A percentile compares a stretch with the other conserved stretches of the same genome.
phyloP scores from a whole-genome alignment of 1,140 invertebrate species.

The Bathynomus jamesi region DNA sequence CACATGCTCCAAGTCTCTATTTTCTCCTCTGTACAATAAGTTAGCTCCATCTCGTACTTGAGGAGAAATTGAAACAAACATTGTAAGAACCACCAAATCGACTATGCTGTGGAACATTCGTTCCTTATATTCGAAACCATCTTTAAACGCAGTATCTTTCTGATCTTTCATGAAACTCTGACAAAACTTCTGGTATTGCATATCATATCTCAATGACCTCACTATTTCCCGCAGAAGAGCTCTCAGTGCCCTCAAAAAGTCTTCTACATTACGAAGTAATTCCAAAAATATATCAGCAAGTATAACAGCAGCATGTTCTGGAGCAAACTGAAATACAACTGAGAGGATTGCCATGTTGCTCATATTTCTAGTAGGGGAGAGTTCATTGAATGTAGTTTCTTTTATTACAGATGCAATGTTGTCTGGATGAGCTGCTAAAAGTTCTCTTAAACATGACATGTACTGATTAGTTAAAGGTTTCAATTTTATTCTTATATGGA shows the following conservation, averaged over 20 bases:
- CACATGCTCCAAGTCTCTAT: constrained; percentile 22
- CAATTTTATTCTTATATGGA: constrained; percentile 85
- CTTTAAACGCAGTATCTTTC: constrained; percentile 49
- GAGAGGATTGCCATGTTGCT: constrained; percentile 86
- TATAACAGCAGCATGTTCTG: constrained; percentile 63
- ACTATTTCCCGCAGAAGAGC: constrained; percentile 78
- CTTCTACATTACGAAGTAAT: constrained; percentile 76
- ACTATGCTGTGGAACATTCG: constrained; percentile 71
- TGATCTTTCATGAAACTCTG: constrained; percentile 59
- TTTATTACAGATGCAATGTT: constrained; percentile 81
- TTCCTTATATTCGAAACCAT: constrained; percentile 61
- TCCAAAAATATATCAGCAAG: constrained; percentile 78
- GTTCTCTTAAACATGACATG: constrained; percentile 71
- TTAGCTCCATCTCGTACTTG: constrained; percentile 61
- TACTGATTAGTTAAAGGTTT: constrained; percentile 86
- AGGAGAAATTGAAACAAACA: constrained; percentile 69
- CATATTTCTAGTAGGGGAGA: constrained; percentile 75
- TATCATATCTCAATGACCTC: constrained; percentile 69
- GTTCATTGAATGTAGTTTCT: constrained; percentile 88
- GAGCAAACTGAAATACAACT: constrained; percentile 71
- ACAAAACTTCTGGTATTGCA: constrained; percentile 63
- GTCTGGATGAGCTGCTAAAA: constrained; percentile 65
- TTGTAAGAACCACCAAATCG: constrained; percentile 75
- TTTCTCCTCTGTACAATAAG: constrained; percentile 27
- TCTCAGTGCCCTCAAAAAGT: constrained; percentile 76